These are phyloP conservation scores for Calidris pugnax DNA, from an alignment of 2,113 vertebrate genomes.

Conservation along the genomic window DNA sequence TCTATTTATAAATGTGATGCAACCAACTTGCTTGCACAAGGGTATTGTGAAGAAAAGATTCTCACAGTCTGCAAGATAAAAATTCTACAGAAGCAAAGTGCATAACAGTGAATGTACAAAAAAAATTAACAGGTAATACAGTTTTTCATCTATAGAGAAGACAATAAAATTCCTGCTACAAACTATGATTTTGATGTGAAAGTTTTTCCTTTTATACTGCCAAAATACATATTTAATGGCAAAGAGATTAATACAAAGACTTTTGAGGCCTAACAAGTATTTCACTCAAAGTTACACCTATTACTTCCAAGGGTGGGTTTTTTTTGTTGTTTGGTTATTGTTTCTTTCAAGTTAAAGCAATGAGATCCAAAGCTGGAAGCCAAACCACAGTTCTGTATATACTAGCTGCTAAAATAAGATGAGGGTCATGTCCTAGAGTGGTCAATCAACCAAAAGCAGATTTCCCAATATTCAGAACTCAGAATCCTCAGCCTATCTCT, in stretches of 20 bases:
- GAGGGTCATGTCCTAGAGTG: neutral
- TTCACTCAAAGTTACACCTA: neutral
- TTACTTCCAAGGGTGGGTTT: neutral
- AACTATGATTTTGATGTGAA: neutral
- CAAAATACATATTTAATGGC: neutral
- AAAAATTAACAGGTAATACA: neutral
- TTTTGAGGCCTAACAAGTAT: neutral
- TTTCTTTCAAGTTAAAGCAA: neutral
- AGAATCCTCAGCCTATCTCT: neutral
- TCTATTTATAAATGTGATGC: neutral
- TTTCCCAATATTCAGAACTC: neutral
- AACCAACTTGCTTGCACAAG: neutral
- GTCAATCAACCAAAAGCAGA: neutral
- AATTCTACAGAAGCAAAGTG: neutral
- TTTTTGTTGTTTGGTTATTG: neutral
- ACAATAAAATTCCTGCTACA: neutral
- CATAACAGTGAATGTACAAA: neutral
- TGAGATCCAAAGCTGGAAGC: neutral
- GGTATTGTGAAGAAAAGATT: neutral
- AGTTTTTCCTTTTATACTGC: neutral
- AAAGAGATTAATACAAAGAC: neutral
- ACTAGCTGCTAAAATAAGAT: neutral
- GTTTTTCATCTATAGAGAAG: neutral
- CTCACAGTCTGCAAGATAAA: neutral
- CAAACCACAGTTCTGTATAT: neutral